Evolutionary conservation across 1,140 invertebrate species (phyloP), one percentile per base, ranked within the genome.

Genomic region (Druon quercuslanigerum): DNA sequence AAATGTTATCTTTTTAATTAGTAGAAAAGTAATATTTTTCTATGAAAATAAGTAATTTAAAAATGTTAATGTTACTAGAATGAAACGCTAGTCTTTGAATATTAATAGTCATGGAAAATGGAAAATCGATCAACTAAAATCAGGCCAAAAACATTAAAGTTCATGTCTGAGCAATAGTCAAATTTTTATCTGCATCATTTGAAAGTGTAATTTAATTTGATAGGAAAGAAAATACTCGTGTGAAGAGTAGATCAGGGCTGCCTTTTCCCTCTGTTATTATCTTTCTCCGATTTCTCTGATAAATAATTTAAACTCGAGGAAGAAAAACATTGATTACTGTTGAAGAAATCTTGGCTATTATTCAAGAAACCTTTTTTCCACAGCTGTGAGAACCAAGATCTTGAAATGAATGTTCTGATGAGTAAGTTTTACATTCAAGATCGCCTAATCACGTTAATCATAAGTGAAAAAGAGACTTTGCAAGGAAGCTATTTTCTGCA

Each of bases 281-380:
- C 25, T 66, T 66, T 66, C 57, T 66, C 57, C 13, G 57, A 66
- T 66, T 66, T 66, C 57, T 66, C 57, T 66, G 33, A 33, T 40
- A 66, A 66, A 66, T 25, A 25, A 14, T 14, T 13, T 33, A 14
- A 14, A 33, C 25, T 16, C 20, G 25, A 66, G 14, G 57, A 66
- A 66, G 20, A 66, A 66, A 33, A 66, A 25, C 14, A 66, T 33
- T 66, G 52, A 54, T n/a, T 19, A 54, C 17, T 9, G 16, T 54
- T 9, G 16, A 25, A 66, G 57, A 66, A 66, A 66, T 33, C 57
- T 66, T 33, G 57, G 25, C 16, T 12, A 66, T 66, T 66, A 66
- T 33, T 33, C 25, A 33, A 25, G 6, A 16, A 33, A 33, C 5
- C 0, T 66, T 66, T 16, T 66, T 33, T 66, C 33, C 57, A 16